Conservation (phyloP, 1,140 invertebrate species). For the Polypedilum pembai region DNA sequence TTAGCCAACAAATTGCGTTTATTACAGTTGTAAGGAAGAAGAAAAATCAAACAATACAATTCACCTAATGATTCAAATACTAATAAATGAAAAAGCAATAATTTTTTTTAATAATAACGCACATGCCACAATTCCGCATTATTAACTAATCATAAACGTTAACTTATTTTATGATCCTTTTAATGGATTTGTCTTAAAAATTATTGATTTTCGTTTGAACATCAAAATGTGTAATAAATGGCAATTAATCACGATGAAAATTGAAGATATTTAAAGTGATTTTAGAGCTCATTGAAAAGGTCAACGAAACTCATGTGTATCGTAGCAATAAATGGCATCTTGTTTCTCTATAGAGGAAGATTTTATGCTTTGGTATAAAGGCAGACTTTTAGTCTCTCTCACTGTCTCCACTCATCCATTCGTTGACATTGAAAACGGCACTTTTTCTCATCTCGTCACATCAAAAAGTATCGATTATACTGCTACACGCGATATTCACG, state of each 20-base stretch:
- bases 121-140: background rate
- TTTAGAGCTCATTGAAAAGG: background rate
- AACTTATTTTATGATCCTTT: constrained; percentile 3
- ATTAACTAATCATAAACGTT: constrained; percentile 3
- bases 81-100: background rate
- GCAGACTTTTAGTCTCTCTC: background rate
- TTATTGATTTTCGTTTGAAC: background rate
- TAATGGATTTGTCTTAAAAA: background rate
- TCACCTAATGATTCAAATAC: background rate
- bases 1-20: too few relatives aligned
- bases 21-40: too few relatives aligned
- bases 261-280: background rate
- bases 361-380: background rate
- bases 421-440: background rate
- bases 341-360: background rate
- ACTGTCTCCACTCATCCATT: background rate
- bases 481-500: background rate
- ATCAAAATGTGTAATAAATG: constrained; percentile 1
- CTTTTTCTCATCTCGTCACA: background rate
- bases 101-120: background rate
- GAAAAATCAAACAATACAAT: too few relatives aligned
- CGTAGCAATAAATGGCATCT: background rate
- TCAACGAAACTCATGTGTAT: constrained; percentile 1
- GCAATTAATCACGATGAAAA: background rate
- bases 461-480: background rate